Conservation (phyloP, 2,113 vertebrate species). For the Odontophorus gujanensis region DNA sequence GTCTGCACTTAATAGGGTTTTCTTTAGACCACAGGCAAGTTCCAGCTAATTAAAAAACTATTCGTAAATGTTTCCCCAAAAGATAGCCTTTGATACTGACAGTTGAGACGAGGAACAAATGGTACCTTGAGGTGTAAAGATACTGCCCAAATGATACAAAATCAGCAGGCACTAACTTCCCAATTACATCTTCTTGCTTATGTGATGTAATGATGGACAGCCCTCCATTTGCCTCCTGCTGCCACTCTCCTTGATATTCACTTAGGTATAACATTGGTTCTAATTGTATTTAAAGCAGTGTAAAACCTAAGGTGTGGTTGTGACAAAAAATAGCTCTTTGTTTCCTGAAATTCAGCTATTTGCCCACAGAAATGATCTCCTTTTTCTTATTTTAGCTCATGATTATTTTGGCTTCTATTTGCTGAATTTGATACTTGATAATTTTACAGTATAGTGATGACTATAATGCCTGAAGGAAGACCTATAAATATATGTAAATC, state of each 20-base stretch:
- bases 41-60: neutral
- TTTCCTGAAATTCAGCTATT: neutral
- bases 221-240: rapidly evolving
- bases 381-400: neutral
- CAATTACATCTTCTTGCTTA: neutral
- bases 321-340: neutral
- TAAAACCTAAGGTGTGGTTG: neutral
- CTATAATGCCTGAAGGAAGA: neutral
- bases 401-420: neutral
- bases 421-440: neutral
- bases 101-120: neutral
- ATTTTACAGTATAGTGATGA: neutral
- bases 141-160: neutral
- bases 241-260: neutral
- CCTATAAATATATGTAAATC: neutral
- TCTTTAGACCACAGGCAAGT: neutral
- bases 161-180: neutral
- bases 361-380: neutral
- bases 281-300: neutral
- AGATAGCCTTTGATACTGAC: neutral
- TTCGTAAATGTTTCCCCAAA: neutral
- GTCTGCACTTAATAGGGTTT: neutral
- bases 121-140: neutral
- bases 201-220: neutral
- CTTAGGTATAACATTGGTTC: neutral